These are phyloP conservation scores for Rhynchopsitta pachyrhyncha DNA, from an alignment of 2,113 vertebrate genomes.

Conservation along the genomic window DNA sequence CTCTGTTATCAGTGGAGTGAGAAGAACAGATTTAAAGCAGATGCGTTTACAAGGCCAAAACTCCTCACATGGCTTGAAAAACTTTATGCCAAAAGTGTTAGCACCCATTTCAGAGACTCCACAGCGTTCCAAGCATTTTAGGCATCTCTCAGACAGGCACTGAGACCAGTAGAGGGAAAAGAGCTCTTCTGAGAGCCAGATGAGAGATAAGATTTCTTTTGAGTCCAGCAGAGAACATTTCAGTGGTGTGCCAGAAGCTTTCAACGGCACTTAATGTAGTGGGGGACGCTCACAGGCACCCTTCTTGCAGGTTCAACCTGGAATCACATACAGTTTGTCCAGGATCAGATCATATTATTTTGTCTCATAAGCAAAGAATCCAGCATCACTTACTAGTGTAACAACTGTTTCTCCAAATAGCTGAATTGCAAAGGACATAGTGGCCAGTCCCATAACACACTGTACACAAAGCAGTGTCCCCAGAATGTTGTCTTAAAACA, in stretches of 20 bases:
- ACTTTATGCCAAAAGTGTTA: background rate
- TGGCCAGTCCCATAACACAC: background rate
- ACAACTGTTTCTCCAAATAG: background rate
- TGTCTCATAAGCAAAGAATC: background rate
- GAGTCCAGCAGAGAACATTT: background rate
- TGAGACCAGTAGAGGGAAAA: background rate
- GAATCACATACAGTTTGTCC: background rate
- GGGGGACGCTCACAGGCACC: accelerated
- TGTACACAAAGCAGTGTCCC: background rate
- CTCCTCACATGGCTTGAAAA: background rate
- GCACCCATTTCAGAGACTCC: background rate
- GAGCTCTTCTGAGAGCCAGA: background rate
- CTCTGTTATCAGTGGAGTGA: background rate
- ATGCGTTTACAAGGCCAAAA: background rate
- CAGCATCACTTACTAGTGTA: background rate
- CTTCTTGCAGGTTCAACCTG: background rate
- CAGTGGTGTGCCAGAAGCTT: background rate
- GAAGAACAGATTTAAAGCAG: background rate
- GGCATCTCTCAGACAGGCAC: background rate
- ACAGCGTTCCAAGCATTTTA: background rate
- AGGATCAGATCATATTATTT: background rate
- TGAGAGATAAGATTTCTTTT: background rate
- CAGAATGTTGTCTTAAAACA: background rate
- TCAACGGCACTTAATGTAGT: background rate
- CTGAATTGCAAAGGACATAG: background rate